Base-by-base conservation (phyloP, 1,140 invertebrate genomes). In the Tenebrio molitor region DNA sequence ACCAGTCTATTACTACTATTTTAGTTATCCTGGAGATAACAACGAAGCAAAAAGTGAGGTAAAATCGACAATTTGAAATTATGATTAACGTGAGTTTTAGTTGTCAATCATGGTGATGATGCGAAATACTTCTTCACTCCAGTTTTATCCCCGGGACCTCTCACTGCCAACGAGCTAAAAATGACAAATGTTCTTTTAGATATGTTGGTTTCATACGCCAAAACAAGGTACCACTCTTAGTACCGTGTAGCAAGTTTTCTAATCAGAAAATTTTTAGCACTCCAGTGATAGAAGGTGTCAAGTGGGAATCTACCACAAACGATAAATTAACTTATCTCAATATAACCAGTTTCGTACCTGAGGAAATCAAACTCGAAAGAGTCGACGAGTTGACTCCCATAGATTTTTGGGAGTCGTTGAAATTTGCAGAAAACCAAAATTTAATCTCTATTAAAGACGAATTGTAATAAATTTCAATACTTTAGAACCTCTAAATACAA, bases 1-100 rank as follows among this genome's bases (percentile, higher is more conserved):
- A 71, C 87, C 88, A 0, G 86, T 89, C 0, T 88, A 87, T 81
- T 84, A 87, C 77, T 90, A 90, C 75, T 82, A 84, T 3, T 90
- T 86, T 73, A 76, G 81, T 1, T 89, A 87, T n/a, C 14, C 25
- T 14, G 63, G 63, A 8, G 36, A n/a, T 41, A n/a, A 41, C 36
- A 2, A 1, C 41, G n/a, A n/a, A 44, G 12, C 41, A 44, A 16
- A 16, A 16, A 44, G 3, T 29, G 25, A n/a, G 25, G 3, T 29
- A 8, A 29, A 29, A 29, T n/a, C n/a, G 25, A 29, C 3, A 29
- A 29, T 53, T 53, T 53, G 16, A 53, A 53, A 23, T 53, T 53
- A 21, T 23, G 46, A 23, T 25, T 16, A 12, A 46, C 25, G 3
- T 29, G n/a, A 46, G 34, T 67, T 70, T 58, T 15, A 41, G 64